Evolutionary conservation across 30 jellyfish, hydroid and myxozoan genomes (phyloP).

Genomic region (Hydractinia echinata): DNA sequence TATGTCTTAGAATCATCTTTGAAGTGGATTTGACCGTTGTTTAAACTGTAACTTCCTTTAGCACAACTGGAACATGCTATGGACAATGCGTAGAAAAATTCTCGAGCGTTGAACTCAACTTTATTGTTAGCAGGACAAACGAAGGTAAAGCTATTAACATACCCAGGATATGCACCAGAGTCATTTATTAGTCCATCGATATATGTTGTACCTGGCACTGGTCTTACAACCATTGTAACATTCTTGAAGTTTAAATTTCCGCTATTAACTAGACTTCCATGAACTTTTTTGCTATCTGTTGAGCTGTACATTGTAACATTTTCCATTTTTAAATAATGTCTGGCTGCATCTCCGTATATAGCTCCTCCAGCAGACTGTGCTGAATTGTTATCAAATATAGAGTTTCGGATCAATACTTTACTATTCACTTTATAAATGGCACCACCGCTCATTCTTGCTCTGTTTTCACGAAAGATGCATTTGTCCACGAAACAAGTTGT

Average conservation of each 20-base stretch:
- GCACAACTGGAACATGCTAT: background rate
- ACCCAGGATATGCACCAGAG: background rate
- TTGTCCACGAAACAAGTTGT: too few species aligned
- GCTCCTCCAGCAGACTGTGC: slow-evolving; percentile 11
- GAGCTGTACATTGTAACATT: background rate
- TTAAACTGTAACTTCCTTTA: background rate
- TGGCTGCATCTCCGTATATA: background rate
- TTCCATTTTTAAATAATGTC: background rate
- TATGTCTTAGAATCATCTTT: background rate
- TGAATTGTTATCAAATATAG: background rate
- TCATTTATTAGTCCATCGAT: background rate
- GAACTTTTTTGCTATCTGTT: too few species aligned
- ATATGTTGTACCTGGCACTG: background rate
- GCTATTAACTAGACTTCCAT: too few species aligned
- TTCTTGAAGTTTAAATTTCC: too few species aligned
- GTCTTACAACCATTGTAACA: too few species aligned
- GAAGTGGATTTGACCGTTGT: background rate
- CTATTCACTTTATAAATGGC: background rate
- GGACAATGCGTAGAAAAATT: background rate
- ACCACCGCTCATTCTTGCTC: background rate
- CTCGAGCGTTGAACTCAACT: background rate
- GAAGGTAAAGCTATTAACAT: background rate
- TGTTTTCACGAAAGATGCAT: too few species aligned
- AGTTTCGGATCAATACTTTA: background rate
- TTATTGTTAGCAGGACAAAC: background rate